Base-by-base conservation (phyloP, 2,113 vertebrate genomes). In the Thomomys bottae region DNA sequence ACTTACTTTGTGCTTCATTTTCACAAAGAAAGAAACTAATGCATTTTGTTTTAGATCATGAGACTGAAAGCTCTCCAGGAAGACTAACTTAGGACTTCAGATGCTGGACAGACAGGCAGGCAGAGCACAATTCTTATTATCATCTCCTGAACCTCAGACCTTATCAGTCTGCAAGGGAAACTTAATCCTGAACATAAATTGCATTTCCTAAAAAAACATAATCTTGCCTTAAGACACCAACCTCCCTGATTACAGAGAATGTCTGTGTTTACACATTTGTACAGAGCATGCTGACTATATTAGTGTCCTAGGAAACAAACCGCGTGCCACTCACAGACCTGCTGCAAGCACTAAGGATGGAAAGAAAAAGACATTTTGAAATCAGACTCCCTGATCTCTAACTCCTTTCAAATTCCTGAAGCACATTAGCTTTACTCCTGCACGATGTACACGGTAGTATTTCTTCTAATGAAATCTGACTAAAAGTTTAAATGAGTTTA, bases 251-350 rank as follows among this genome's bases (percentile, higher is more conserved):
- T 98, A 98, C 97, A 98, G 98, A 95, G 98, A 98, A 98, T 97
- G 98, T 98, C 98, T 98, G 96, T 98, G 98, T 98, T 98, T 98
- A 98, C 97, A 98, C 98, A 94, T 98, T 98, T 97, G 96, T 97
- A 96, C 94, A 95, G 96, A 93, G 97, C 98, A 98, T 98, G 97
- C 97, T 98, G 98, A 98, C 97, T 98, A 91, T 98, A 97, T 98
- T 98, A 98, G 98, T 95, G 97, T 97, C 98, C 97, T 97, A 98
- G 98, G 98, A 98, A 98, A 98, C 98, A 97, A 98, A 96, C 96
- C 90, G 40, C 64, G 88, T 81, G 93, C 96, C 66, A 84, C 94
- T 87, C 91, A 88, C 95, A 97, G 97, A 96, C 95, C 96, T 97
- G 96, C 97, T 97, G 75, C 90, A 94, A 98, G 96, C 96, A 95